A percentile compares a stretch with the other conserved stretches of the same genome.
Conservation (phyloP, 2,888 invertebrate genomes). For the Neoitamus cyanurus region DNA sequence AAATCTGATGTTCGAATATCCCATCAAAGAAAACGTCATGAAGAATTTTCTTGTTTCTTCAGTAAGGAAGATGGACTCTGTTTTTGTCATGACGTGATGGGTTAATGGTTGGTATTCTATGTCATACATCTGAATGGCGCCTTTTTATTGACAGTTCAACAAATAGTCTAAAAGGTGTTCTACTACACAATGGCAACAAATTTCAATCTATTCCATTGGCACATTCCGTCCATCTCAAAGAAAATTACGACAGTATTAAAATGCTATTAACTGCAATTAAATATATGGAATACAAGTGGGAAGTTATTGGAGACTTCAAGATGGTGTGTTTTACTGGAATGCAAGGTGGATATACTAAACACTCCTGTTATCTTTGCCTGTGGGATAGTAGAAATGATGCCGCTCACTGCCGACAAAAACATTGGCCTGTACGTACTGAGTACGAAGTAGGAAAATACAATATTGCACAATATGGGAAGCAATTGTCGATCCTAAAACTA, state of each 20-base stretch:
- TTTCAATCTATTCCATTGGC: background rate
- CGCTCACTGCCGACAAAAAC: background rate
- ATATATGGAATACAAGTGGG: background rate
- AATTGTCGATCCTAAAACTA: too few species aligned
- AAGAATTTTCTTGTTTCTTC: background rate
- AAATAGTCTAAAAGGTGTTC: background rate
- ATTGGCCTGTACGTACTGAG: background rate
- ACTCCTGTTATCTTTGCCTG: background rate
- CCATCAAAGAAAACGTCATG: constrained; percentile 13
- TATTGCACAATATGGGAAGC: too few species aligned
- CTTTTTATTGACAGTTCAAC: background rate
- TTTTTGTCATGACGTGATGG: background rate
- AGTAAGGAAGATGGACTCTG: background rate
- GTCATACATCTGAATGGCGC: background rate
- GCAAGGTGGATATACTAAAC: background rate
- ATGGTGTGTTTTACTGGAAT: background rate
- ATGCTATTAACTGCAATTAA: background rate
- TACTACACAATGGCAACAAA: background rate
- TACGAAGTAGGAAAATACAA: background rate
- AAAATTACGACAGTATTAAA: background rate
- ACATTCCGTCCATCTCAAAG: background rate
- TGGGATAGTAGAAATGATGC: background rate
- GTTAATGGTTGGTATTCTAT: background rate
- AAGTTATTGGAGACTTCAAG: background rate
- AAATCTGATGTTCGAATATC: constrained; percentile 18